phyloP scores from a whole-genome alignment of 2,888 invertebrate genomes.

The Nematopogon swammerdamellus region DNA sequence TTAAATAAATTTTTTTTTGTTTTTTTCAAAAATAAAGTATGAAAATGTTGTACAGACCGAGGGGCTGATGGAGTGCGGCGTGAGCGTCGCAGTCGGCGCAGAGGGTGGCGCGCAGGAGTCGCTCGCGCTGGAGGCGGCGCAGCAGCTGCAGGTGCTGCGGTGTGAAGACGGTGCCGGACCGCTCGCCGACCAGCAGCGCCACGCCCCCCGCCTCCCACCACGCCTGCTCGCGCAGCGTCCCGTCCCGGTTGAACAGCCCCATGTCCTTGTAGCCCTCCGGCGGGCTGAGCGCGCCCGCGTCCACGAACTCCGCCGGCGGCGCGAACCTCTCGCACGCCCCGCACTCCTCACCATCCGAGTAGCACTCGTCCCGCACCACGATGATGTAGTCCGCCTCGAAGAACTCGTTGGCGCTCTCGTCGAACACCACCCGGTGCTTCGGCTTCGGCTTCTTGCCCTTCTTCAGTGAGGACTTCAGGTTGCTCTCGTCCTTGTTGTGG shows the following conservation, averaged over 20 bases:
- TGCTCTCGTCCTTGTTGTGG: slow-evolving; percentile 61
- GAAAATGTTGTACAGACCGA: slow-evolving; percentile 37
- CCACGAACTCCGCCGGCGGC: slow-evolving; percentile 69
- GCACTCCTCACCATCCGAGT: slow-evolving; percentile 74
- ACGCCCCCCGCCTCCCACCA: slow-evolving; percentile 59
- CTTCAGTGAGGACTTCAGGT: slow-evolving; percentile 72
- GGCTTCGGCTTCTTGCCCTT: slow-evolving; percentile 65
- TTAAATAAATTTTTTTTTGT: too few relatives aligned
- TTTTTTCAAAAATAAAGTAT: too few relatives aligned
- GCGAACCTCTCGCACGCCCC: slow-evolving; percentile 54
- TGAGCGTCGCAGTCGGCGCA: slow-evolving; percentile 51
- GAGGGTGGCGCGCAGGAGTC: slow-evolving; percentile 54
- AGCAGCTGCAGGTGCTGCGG: slow-evolving; percentile 65
- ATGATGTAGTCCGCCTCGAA: slow-evolving; percentile 92
- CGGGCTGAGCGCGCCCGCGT: slow-evolving; percentile 83
- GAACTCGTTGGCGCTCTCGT: slow-evolving; percentile 86
- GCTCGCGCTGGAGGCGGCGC: slow-evolving; percentile 61
- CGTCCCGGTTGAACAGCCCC: slow-evolving; percentile 60
- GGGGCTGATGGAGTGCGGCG: slow-evolving; percentile 42
- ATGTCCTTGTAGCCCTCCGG: slow-evolving; percentile 90
- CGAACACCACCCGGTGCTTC: slow-evolving; percentile 83
- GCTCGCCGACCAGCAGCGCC: slow-evolving; percentile 47
- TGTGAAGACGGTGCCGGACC: slow-evolving; percentile 59
- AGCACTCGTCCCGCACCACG: slow-evolving; percentile 84
- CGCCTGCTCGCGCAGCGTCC: slow-evolving; percentile 54